Conservation (phyloP, 92 coral and sea anemone species). For the Zoanthus sociatus region DNA sequence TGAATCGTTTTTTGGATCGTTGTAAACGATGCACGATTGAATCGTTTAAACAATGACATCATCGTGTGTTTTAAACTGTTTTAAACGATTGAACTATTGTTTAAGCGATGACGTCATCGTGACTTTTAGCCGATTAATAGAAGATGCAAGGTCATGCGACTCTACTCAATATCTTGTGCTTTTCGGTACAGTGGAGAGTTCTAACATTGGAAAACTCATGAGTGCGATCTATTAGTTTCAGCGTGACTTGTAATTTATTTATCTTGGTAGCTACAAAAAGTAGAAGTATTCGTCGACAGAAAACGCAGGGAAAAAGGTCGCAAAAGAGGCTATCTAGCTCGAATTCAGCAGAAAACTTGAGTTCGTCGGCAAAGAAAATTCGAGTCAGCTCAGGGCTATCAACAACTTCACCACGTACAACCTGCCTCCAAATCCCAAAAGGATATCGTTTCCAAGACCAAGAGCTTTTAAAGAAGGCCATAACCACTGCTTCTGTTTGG, state of each 20-base stretch:
- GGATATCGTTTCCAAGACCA: slow-evolving; percentile 57
- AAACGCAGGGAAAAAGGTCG: slow-evolving; percentile 50
- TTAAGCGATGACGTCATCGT: neutral
- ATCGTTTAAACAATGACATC: neutral
- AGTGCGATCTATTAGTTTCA: neutral
- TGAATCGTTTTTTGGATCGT: neutral
- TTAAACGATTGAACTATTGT: neutral
- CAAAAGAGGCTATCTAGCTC: slow-evolving; percentile 25
- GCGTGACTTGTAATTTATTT: too few species aligned
- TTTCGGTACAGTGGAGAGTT: too few species aligned
- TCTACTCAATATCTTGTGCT: too few species aligned
- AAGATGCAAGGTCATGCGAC: too few species aligned
- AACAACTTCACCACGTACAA: slow-evolving; percentile 30
- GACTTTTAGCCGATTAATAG: too few species aligned
- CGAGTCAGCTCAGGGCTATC: neutral
- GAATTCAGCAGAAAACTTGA: slow-evolving; percentile 28
- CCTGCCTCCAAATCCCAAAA: slow-evolving; percentile 22
- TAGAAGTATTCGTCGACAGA: slow-evolving; percentile 45
- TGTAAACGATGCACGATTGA: neutral
- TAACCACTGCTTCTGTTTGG: neutral
- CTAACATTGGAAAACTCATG: too few species aligned
- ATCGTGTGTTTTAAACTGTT: neutral
- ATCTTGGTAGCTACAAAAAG: slow-evolving; percentile 42
- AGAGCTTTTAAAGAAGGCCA: slow-evolving; percentile 19
- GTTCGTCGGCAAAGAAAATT: slow-evolving; percentile 55